A percentile compares a stretch with the other conserved stretches of the same genome.
phyloP scores from a whole-genome alignment of 2,113 vertebrate genomes.

The Chaenogobius annularis region DNA sequence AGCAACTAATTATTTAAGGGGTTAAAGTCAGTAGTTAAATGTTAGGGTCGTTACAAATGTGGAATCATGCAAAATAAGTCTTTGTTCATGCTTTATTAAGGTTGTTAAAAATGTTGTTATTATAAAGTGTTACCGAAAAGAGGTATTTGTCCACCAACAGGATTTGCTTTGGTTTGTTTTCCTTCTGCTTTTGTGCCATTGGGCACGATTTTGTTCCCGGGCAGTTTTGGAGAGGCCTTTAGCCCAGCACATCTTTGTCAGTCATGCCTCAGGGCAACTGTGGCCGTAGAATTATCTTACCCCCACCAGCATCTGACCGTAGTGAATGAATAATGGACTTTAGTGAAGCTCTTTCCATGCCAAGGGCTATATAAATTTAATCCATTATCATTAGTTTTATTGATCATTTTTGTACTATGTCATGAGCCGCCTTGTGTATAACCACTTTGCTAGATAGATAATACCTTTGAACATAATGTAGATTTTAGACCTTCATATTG shows the following conservation, averaged over 20 bases:
- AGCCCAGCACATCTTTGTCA: background rate
- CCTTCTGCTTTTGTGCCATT: background rate
- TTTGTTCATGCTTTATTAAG: no score
- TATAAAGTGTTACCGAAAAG: background rate
- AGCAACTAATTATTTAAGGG: no score
- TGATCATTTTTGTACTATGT: background rate
- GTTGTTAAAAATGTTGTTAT: no score
- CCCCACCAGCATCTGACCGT: background rate
- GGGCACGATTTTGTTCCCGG: background rate
- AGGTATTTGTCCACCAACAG: background rate
- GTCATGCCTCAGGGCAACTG: background rate
- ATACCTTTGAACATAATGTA: background rate
- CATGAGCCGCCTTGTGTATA: background rate
- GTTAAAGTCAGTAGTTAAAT: no score
- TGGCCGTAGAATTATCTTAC: background rate
- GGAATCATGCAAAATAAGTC: no score
- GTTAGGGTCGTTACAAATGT: no score
- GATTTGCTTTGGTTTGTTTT: background rate
- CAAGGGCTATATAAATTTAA: background rate
- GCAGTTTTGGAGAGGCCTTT: background rate
- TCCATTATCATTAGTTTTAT: conserved; percentile 5
- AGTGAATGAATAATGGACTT: conserved; percentile 1
- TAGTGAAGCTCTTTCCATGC: background rate
- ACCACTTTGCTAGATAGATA: background rate
- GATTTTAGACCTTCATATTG: background rate